Percentiles rank a stretch among this genome's conserved stretches.
Conservation (phyloP, 1,140 invertebrate genomes). For the Aphaenogaster rudis region DNA sequence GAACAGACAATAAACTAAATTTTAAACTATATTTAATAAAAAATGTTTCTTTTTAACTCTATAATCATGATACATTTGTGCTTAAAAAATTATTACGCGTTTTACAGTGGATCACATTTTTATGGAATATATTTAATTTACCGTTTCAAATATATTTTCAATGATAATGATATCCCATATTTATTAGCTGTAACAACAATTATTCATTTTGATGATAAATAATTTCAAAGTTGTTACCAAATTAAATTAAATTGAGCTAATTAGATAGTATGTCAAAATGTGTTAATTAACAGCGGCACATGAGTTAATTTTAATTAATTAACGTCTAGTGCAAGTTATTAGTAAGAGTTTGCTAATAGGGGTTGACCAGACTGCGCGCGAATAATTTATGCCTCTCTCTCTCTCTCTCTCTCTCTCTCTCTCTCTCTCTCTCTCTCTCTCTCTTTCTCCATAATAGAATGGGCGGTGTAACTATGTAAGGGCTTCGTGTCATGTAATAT, state of each 20-base stretch:
- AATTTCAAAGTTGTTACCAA: neutral
- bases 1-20: neutral
- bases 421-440: neutral
- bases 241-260: slow-evolving; percentile 32
- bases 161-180: neutral
- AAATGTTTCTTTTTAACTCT: neutral
- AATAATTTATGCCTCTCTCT: slow-evolving; percentile 35
- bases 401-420: neutral
- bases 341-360: slow-evolving; percentile 55
- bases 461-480: slow-evolving; percentile 33
- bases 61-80: neutral
- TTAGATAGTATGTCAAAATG: slow-evolving; percentile 19
- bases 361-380: slow-evolving; percentile 44
- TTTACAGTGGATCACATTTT: neutral
- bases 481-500: slow-evolving; percentile 37
- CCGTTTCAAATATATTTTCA: neutral
- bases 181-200: neutral
- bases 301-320: slow-evolving; percentile 61
- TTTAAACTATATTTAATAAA: neutral
- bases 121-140: neutral
- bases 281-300: slow-evolving; percentile 40
- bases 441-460: slow-evolving; percentile 23
- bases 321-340: slow-evolving; percentile 48
- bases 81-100: neutral
- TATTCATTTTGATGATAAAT: neutral